Evolutionary conservation across 2,113 vertebrate species (phyloP), one percentile per base, ranked within the genome.

Genomic region (Calidris pygmaea): DNA sequence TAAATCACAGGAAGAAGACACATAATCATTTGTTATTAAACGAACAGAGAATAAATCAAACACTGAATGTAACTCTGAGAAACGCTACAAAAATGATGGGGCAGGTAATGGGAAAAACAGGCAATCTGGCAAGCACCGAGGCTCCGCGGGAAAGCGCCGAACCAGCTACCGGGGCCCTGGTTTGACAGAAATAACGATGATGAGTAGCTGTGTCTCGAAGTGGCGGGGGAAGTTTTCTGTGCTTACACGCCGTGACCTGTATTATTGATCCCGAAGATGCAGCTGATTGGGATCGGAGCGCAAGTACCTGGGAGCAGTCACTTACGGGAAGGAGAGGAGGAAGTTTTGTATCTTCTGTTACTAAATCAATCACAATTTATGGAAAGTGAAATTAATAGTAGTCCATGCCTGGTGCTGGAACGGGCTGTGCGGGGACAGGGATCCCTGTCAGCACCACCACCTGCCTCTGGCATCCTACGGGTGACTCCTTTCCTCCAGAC

Each of bases 11-110:
- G 63, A 19, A 72, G 76, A 29, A 89, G 96, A 85, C 95, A 93
- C 72, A 90, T 13, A 88, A 93, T 95, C 92, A 68, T 94, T 96
- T 72, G 95, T 90, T 84, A 77, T 47, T 35, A 95, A 94, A 52
- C 1, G 23, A 91, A 67, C 72, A 45, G 87, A 58, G 82, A 45
- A 85, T 82, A 85, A 95, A 90, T 95, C 95, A 84, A 43, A 50
- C 32, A 4, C n/a, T 14, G 89, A 37, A 18, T 3, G 29, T 9
- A 37, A 27, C 71, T 63, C 71, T 8, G 3, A 65, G 72, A 56
- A 88, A 58, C 2, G 9, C 10, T 20, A 12, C 32, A 30, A 47
- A 30, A 78, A 26, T 11, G 68, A 53, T 55, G 78, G 65, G 66
- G 71, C 21, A 34, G 84, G 47, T 1, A 58, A 39, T 72, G 62